These are phyloP conservation scores for Sialis lutaria DNA, from an alignment of 2,888 invertebrate genomes.

Conservation along the genomic window DNA sequence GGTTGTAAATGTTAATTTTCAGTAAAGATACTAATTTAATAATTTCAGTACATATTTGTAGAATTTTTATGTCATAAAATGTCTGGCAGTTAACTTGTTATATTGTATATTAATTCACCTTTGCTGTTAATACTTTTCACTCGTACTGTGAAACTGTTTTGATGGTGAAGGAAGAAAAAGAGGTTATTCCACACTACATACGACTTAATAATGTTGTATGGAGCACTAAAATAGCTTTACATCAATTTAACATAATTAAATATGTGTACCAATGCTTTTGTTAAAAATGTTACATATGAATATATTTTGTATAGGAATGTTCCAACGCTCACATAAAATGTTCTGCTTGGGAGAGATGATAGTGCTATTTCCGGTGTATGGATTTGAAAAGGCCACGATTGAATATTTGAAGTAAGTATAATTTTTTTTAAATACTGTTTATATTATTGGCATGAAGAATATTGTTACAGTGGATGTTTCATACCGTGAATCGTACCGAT, in stretches of 20 bases:
- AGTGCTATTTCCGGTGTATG: constrained; percentile 91
- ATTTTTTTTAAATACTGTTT: neutral
- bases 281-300: neutral
- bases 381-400: constrained; percentile 93
- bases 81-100: too few species aligned
- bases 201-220: neutral
- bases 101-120: too few species aligned
- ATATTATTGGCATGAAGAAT: neutral
- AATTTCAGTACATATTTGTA: too few species aligned
- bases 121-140: too few species aligned
- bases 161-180: too few species aligned
- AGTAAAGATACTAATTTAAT: too few species aligned
- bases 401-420: constrained; percentile 59
- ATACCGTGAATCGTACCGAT: neutral
- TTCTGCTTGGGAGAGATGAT: constrained; percentile 79
- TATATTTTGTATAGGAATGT: constrained; percentile 58
- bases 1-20: too few species aligned
- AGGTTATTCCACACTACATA: too few species aligned
- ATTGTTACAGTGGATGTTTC: neutral
- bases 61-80: too few species aligned
- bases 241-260: neutral
- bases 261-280: neutral
- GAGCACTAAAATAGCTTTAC: neutral
- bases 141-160: too few species aligned
- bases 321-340: constrained; percentile 95